phyloP scores from a whole-genome alignment of 2,797 vertebrate genomes.

The Pitangus sulphuratus region DNA sequence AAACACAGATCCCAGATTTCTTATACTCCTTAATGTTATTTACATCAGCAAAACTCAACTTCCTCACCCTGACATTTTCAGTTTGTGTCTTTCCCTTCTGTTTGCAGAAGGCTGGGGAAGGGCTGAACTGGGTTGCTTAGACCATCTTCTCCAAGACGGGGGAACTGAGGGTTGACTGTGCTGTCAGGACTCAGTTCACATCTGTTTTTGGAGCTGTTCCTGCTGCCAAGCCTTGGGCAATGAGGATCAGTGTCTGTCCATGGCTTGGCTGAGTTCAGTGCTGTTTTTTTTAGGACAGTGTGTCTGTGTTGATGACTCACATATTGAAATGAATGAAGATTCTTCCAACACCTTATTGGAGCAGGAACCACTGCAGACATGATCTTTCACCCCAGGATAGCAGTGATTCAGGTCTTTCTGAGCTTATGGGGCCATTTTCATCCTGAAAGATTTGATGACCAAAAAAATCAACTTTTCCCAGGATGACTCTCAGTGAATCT shows the following conservation, averaged over 20 bases:
- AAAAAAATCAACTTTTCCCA: not conserved
- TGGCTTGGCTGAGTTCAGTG: not conserved
- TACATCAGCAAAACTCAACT: not conserved
- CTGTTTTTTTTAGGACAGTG: not conserved
- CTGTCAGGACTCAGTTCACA: not conserved
- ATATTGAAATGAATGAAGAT: not conserved
- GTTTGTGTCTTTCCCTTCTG: not conserved
- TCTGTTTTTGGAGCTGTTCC: not conserved
- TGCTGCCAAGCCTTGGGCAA: not conserved
- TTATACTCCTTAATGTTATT: not conserved
- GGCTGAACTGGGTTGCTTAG: not conserved
- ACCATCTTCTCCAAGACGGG: not conserved
- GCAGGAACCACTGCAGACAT: not conserved
- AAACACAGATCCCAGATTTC: not conserved
- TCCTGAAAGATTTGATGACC: too few relatives aligned
- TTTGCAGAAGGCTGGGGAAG: not conserved
- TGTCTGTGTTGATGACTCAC: not conserved
- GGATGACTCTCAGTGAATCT: not conserved
- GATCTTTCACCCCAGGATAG: not conserved
- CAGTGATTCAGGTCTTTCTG: fast-evolving
- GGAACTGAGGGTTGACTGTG: not conserved
- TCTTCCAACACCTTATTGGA: not conserved
- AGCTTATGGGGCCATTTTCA: not conserved
- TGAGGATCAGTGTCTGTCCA: fast-evolving
- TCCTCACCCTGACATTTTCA: not conserved